These are phyloP conservation scores for Dolichotis patagonum DNA, from an alignment of 2,113 vertebrate species.

Conservation along the genomic window DNA sequence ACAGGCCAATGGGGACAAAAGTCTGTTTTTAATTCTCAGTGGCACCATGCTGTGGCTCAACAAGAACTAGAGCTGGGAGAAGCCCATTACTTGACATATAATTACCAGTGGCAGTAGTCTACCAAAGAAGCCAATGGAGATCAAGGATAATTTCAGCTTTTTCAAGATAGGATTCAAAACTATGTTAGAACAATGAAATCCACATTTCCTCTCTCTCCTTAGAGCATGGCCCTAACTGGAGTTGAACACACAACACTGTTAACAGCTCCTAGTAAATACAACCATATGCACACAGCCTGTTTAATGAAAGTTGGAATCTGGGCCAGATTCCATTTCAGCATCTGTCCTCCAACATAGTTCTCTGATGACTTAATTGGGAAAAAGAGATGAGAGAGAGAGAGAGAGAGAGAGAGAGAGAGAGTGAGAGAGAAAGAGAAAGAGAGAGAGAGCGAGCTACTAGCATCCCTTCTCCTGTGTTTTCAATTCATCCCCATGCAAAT, in stretches of 20 bases:
- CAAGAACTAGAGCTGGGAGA: not conserved
- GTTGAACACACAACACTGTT: not conserved
- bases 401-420: not conserved
- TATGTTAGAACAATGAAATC: not conserved
- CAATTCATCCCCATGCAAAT: not conserved
- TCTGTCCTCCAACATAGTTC: not conserved
- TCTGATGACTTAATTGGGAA: not conserved
- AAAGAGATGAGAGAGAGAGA: not conserved
- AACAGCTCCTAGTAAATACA: not conserved
- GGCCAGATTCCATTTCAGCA: not conserved
- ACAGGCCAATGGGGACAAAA: not conserved
- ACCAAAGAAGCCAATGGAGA: not conserved
- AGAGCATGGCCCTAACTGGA: not conserved
- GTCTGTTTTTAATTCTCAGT: not conserved
- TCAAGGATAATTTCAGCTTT: not conserved
- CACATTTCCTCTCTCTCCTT: not conserved
- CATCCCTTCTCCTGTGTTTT: not conserved
- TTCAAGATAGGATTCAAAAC: conserved; percentile 33
- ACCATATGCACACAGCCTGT: not conserved
- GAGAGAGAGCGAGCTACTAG: not conserved
- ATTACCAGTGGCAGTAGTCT: not conserved
- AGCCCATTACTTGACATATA: not conserved
- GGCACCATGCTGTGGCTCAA: not conserved
- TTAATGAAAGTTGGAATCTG: not conserved
- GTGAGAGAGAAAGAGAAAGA: not conserved